phyloP scores from a whole-genome alignment of 1,140 invertebrate species.

The Trichoplusia ni region DNA sequence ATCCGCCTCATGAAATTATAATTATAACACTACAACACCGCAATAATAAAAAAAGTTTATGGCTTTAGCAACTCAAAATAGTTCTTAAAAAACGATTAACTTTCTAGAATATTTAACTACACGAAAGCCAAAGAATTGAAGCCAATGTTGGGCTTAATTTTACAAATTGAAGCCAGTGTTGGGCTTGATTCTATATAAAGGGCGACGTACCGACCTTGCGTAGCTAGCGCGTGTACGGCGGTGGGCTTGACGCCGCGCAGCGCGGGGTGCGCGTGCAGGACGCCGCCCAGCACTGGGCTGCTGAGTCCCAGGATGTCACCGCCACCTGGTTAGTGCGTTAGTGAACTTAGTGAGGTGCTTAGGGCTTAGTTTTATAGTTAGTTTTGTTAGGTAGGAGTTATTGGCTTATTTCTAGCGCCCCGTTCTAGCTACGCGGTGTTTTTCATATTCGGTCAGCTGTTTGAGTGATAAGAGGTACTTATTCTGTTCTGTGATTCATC shows the following conservation, averaged over 20 bases:
- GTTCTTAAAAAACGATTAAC: too few relatives aligned
- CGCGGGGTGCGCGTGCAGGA: slow-evolving; percentile 82
- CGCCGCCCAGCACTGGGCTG: slow-evolving; percentile 68
- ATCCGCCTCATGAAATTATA: too few relatives aligned
- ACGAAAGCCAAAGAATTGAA: too few relatives aligned
- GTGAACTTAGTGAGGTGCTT: slow-evolving; percentile 41
- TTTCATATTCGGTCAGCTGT: too few relatives aligned
- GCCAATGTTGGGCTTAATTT: slow-evolving; percentile 3
- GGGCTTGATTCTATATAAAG: slow-evolving; percentile 40
- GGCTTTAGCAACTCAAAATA: too few relatives aligned
- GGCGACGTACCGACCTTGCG: slow-evolving; percentile 82
- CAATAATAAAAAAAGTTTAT: too few relatives aligned
- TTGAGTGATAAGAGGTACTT: too few relatives aligned
- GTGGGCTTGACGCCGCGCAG: slow-evolving; percentile 82
- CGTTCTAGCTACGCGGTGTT: too few relatives aligned
- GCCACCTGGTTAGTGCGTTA: slow-evolving; percentile 69
- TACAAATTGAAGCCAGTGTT: background rate
- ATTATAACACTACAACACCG: too few relatives aligned
- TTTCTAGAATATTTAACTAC: too few relatives aligned
- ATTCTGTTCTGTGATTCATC: too few relatives aligned
- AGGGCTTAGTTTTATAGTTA: background rate
- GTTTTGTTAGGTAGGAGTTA: background rate
- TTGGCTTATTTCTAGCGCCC: background rate
- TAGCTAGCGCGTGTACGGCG: slow-evolving; percentile 72
- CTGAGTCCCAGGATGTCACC: slow-evolving; percentile 70